Conservation (phyloP, 1,140 invertebrate species). For the Eulimnadia texana region DNA sequence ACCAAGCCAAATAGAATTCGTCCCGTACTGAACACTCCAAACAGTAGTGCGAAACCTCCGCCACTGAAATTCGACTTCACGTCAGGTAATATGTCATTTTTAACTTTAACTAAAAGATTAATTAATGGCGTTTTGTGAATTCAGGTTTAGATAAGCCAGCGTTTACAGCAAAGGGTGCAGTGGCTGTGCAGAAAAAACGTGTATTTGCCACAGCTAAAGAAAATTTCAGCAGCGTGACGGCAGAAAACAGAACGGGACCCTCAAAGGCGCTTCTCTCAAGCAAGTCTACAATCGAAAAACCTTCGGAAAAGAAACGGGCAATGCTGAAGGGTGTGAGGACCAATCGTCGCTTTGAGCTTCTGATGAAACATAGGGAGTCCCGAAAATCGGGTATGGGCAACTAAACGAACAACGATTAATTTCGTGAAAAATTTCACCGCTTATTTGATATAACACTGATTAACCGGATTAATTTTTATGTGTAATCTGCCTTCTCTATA, state of each 20-base stretch:
- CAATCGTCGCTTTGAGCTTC: constrained; percentile 10
- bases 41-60: neutral
- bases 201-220: constrained; percentile 2
- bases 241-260: neutral
- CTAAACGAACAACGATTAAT: neutral
- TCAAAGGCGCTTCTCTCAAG: neutral
- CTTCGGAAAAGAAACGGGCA: neutral
- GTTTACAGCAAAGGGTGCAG: constrained; percentile 13
- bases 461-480: too few species aligned
- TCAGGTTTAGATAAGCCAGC: constrained; percentile 1
- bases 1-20: neutral
- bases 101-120: neutral
- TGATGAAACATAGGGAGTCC: neutral
- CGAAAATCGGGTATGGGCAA: neutral
- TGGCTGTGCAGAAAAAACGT: constrained; percentile 8
- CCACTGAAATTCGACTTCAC: constrained; percentile 9
- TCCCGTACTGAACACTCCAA: neutral
- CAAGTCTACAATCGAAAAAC: neutral
- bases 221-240: neutral
- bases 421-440: too few species aligned
- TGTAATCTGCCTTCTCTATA: too few species aligned
- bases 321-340: constrained; percentile 13
- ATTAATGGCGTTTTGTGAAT: neutral
- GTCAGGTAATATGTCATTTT: neutral
- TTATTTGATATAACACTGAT: too few species aligned